These are phyloP conservation scores for Tiliqua scincoides DNA, from an alignment of 2,113 vertebrate genomes.

Conservation along the genomic window DNA sequence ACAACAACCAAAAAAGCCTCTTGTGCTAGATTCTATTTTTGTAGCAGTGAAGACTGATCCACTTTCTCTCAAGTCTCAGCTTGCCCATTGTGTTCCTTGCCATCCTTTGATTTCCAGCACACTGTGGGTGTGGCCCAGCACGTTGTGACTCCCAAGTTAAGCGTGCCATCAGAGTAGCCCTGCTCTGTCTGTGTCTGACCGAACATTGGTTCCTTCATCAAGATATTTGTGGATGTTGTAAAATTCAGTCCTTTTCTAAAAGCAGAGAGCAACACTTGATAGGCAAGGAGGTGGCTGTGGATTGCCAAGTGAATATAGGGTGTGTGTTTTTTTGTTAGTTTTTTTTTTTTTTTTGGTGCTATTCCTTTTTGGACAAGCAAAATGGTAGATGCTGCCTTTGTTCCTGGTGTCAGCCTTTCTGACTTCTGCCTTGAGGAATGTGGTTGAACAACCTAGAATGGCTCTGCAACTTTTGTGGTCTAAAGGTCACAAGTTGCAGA, in stretches of 20 bases:
- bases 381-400: conserved; percentile 77
- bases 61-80: neutral
- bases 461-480: conserved; percentile 65
- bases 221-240: neutral
- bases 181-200: neutral
- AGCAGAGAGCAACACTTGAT: conserved; percentile 50
- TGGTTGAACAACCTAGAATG: conserved; percentile 63
- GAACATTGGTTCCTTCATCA: fast-evolving
- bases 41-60: fast-evolving
- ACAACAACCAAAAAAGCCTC: neutral
- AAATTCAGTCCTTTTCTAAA: neutral
- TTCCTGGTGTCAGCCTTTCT: conserved; percentile 74
- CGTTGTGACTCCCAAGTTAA: fast-evolving
- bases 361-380: conserved; percentile 77
- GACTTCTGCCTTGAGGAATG: conserved; percentile 70
- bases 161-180: fast-evolving
- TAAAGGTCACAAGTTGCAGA: conserved; percentile 42
- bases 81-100: conserved; percentile 25
- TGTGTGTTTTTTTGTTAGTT: conserved; percentile 62
- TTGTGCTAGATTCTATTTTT: neutral
- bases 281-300: conserved; percentile 62
- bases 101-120: neutral
- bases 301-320: conserved; percentile 66
- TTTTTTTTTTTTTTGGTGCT: conserved; percentile 81
- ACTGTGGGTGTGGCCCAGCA: fast-evolving